Percentiles rank a stretch among this genome's conserved stretches.
These are phyloP conservation scores for Melanostigma gelatinosum DNA, from an alignment of 2,113 vertebrate genomes.

Conservation along the genomic window DNA sequence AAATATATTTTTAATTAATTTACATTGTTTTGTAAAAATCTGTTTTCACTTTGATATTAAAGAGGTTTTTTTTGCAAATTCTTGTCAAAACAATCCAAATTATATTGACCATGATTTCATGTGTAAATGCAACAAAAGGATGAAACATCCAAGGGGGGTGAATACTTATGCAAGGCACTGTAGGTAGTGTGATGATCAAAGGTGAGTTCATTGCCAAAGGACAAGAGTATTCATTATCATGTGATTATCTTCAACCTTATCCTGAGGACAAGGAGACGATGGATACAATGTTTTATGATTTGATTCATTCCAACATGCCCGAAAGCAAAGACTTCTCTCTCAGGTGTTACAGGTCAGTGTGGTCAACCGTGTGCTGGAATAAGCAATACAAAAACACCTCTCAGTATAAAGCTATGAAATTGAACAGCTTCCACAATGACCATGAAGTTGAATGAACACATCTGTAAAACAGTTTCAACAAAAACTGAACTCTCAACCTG, in stretches of 20 bases:
- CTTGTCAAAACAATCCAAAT: too few species aligned
- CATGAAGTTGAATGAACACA: background rate
- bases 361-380: background rate
- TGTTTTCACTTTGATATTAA: too few species aligned
- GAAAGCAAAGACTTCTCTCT: conserved; percentile 26
- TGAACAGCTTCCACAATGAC: background rate
- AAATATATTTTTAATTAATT: too few species aligned
- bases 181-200: too few species aligned
- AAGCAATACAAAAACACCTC: background rate
- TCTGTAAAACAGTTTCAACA: background rate
- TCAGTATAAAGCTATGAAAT: background rate
- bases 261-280: conserved; percentile 16
- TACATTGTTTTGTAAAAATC: too few species aligned
- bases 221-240: conserved; percentile 8
- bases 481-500: background rate
- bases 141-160: too few species aligned
- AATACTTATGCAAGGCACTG: too few species aligned
- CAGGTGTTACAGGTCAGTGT: conserved; percentile 17
- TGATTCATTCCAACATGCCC: conserved; percentile 48
- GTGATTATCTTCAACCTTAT: background rate
- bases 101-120: too few species aligned
- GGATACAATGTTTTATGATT: conserved; percentile 13
- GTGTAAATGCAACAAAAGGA: too few species aligned
- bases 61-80: too few species aligned
- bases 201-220: background rate